Evolutionary conservation across 2,888 invertebrate genomes (phyloP).

Genomic region (Polyommatus icarus): DNA sequence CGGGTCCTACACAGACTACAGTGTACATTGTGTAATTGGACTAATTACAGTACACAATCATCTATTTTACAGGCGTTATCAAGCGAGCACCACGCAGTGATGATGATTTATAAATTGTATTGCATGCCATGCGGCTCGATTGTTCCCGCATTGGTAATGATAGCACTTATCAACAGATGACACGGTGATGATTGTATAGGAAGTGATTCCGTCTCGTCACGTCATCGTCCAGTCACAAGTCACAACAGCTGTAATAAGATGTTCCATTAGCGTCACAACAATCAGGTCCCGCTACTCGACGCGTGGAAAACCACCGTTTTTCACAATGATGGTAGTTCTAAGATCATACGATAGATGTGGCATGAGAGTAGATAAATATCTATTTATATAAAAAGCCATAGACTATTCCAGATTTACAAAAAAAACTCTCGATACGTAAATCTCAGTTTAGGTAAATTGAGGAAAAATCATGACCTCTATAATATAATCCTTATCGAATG

Average conservation of each 20-base stretch:
- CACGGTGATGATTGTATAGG: conserved; percentile 16
- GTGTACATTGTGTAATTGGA: no score
- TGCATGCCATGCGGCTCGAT: background rate
- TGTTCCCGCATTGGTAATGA: background rate
- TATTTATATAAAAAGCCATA: background rate
- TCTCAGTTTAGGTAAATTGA: background rate
- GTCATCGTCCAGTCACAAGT: conserved; percentile 6
- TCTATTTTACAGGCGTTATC: no score
- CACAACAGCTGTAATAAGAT: conserved; percentile 10
- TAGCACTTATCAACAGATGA: background rate
- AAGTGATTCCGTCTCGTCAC: conserved; percentile 22
- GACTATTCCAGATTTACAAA: background rate
- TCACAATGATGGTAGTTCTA: background rate
- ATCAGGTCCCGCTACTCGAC: conserved; percentile 26
- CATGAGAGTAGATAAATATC: no score
- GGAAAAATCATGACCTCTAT: background rate
- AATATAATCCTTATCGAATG: background rate
- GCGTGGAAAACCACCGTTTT: conserved; percentile 26
- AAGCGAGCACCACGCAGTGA: no score
- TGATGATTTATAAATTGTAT: no score
- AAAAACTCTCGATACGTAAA: no score
- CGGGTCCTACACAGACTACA: no score
- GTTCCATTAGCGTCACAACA: conserved; percentile 9
- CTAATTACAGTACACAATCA: no score
- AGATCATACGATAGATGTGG: conserved; percentile 8